phyloP scores from a whole-genome alignment of 1,140 invertebrate genomes.

The Pachypsylla venusta region DNA sequence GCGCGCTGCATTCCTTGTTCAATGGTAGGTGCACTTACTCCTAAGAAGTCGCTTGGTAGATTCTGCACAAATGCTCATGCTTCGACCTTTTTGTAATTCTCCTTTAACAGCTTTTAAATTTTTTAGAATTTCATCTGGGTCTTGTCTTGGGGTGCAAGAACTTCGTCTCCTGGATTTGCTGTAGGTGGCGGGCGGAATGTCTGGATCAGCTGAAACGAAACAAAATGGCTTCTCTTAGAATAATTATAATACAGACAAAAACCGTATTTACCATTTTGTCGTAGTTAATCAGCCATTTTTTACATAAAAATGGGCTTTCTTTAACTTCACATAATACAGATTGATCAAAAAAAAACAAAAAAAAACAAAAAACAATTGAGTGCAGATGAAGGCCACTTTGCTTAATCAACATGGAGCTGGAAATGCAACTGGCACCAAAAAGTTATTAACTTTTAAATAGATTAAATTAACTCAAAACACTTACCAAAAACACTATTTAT shows the following conservation, averaged over 20 bases:
- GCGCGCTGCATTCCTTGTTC: neutral
- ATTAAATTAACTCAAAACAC: no score
- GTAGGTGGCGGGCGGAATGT: constrained; percentile 36
- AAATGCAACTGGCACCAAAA: no score
- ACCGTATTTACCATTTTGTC: neutral
- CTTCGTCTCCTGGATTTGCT: constrained; percentile 53
- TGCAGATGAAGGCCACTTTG: no score
- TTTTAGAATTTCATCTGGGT: constrained; percentile 65
- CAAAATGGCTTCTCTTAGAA: neutral
- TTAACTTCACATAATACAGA: no score
- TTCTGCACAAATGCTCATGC: constrained; percentile 54
- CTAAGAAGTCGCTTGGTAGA: constrained; percentile 32
- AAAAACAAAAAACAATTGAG: no score
- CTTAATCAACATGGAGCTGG: no score
- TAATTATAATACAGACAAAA: neutral
- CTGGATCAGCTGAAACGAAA: constrained; percentile 30
- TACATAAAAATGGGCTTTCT: no score
- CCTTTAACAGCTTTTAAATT: constrained; percentile 61
- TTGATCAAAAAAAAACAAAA: no score
- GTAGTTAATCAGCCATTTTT: no score
- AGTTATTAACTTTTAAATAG: no score
- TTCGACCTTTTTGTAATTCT: constrained; percentile 46
- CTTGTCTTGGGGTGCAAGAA: constrained; percentile 49
- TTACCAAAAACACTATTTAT: no score
- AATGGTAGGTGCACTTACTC: constrained; percentile 43